phyloP scores from a whole-genome alignment of 2,113 vertebrate genomes.

The Axis porcinus region DNA sequence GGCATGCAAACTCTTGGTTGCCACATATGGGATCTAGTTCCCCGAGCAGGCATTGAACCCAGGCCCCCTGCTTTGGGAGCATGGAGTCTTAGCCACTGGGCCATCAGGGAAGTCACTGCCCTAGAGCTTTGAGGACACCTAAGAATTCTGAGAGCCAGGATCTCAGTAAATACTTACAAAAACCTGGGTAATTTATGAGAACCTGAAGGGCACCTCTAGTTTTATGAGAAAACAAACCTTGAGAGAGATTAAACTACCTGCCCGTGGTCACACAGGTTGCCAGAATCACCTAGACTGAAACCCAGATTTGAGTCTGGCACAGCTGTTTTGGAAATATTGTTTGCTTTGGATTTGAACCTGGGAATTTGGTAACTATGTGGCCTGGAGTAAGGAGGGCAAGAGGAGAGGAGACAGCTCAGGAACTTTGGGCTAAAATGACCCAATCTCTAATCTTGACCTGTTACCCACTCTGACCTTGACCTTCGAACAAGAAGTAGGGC shows the following conservation, averaged over 20 bases:
- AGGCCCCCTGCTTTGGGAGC: not conserved
- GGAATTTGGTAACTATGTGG: not conserved
- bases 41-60: not conserved
- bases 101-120: not conserved
- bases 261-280: not conserved
- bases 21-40: not conserved
- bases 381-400: not conserved
- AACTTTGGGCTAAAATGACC: not conserved
- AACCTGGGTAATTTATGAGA: not conserved
- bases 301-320: not conserved
- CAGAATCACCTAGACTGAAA: not conserved
- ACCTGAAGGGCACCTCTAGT: not conserved
- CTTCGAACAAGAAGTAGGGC: not conserved
- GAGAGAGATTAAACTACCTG: not conserved
- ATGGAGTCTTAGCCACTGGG: not conserved
- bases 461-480: not conserved
- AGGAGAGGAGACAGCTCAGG: not conserved
- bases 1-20: not conserved
- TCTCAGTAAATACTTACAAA: not conserved
- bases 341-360: not conserved
- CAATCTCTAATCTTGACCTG: not conserved
- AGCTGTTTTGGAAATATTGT: not conserved
- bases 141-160: not conserved
- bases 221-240: not conserved
- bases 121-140: not conserved